phyloP scores from a whole-genome alignment of 2,113 vertebrate genomes.

The Cervus canadensis region DNA sequence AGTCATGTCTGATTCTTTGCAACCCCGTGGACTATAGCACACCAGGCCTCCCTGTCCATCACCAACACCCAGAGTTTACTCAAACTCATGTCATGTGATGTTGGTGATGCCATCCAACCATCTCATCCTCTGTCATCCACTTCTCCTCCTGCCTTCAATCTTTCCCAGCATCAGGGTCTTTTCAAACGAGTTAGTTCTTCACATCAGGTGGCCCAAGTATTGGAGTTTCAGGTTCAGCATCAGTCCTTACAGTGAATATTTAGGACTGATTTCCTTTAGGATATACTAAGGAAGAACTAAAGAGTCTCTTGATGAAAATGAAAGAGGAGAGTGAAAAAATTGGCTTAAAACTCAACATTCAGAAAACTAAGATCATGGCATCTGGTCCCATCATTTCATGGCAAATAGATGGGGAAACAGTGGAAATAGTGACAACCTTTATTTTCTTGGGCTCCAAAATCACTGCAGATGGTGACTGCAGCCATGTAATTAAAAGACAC shows the following conservation, averaged over 20 bases:
- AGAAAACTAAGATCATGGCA: background rate
- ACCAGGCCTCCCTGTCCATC: background rate
- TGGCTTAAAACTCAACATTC: background rate
- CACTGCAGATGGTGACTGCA: background rate
- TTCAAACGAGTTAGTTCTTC: fast-evolving
- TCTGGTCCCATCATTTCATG: background rate
- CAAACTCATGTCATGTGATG: background rate
- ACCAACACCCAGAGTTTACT: background rate
- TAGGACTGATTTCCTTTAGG: background rate
- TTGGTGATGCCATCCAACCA: background rate
- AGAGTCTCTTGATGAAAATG: background rate
- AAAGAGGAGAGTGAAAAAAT: background rate
- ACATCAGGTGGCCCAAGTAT: background rate
- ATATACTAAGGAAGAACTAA: background rate
- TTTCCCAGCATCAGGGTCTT: background rate
- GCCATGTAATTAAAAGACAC: background rate
- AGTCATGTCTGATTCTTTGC: background rate
- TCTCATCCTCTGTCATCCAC: background rate
- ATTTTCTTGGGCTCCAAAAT: background rate
- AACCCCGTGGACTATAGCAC: background rate
- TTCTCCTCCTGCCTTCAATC: background rate
- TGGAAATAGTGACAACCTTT: background rate
- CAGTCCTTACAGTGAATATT: background rate
- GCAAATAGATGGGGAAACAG: background rate
- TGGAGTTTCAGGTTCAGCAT: background rate